Evolutionary conservation across 2,797 vertebrate genomes (phyloP).

Genomic region (Sylvilagus floridanus): DNA sequence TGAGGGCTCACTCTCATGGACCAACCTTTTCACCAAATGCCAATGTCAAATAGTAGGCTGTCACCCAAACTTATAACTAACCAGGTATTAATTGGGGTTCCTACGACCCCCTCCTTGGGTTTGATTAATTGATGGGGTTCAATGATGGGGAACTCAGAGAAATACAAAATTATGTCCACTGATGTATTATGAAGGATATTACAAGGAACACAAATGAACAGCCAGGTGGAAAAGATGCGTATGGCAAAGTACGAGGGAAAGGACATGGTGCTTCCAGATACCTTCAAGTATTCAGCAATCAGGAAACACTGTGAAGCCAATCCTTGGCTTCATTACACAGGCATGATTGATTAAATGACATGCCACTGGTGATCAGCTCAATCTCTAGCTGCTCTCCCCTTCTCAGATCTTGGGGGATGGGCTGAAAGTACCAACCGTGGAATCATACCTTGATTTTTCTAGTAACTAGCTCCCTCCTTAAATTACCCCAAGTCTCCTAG

Average conservation of each 20-base stretch:
- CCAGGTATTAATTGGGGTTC: background rate
- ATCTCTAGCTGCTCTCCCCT: background rate
- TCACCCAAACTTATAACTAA: background rate
- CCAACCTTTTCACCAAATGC: background rate
- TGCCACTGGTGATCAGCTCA: accelerated
- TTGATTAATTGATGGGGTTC: background rate
- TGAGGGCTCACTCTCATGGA: background rate
- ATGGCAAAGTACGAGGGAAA: too few species aligned
- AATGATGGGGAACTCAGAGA: background rate
- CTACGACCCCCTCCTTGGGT: background rate
- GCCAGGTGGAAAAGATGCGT: background rate
- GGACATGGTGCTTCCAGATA: background rate
- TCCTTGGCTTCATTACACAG: background rate
- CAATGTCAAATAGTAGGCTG: background rate
- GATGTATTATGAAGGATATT: background rate
- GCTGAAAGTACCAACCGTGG: background rate
- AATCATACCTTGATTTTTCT: background rate
- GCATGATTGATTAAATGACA: background rate
- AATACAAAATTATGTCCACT: background rate
- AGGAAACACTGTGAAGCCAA: background rate
- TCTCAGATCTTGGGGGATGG: accelerated
- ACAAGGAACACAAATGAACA: background rate
- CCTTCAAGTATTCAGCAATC: background rate
- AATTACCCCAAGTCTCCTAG: background rate
- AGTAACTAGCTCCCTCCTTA: background rate